Conservation (phyloP, 2,888 invertebrate species). For the Heliconius sara region DNA sequence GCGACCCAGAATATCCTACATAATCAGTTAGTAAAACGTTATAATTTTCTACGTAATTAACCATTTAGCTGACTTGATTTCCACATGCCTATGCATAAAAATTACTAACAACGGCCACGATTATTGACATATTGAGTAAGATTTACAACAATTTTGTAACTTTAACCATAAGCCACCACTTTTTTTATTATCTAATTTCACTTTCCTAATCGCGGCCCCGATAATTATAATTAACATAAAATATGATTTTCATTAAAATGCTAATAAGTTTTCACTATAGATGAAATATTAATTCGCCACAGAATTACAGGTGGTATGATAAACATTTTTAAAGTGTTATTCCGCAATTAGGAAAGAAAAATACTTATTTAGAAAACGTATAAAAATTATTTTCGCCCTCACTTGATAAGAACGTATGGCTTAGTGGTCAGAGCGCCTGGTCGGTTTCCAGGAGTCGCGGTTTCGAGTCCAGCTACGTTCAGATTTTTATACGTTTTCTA, state of each 20-base stretch:
- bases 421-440: no score
- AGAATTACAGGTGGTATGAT: no score
- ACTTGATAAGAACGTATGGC: no score
- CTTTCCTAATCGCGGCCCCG: conserved; percentile 6
- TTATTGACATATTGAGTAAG: conserved; percentile 33
- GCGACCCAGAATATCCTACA: conserved; percentile 7
- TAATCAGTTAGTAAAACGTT: conserved; percentile 11
- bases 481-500: no score
- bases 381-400: no score
- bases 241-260: conserved; percentile 20
- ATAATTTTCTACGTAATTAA: conserved; percentile 24
- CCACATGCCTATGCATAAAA: conserved; percentile 11
- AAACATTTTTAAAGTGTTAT: no score
- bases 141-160: conserved; percentile 9
- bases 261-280: conserved; percentile 36
- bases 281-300: conserved; percentile 12
- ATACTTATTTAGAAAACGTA: no score
- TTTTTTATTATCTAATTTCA: not conserved
- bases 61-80: conserved; percentile 14
- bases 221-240: not conserved
- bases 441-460: no score
- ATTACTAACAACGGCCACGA: conserved; percentile 3
- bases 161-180: conserved; percentile 4
- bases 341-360: no score
- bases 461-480: no score